These are phyloP conservation scores for Mesorhabditis sp. DNA, from an alignment of 2,888 invertebrate genomes.

Conservation along the genomic window DNA sequence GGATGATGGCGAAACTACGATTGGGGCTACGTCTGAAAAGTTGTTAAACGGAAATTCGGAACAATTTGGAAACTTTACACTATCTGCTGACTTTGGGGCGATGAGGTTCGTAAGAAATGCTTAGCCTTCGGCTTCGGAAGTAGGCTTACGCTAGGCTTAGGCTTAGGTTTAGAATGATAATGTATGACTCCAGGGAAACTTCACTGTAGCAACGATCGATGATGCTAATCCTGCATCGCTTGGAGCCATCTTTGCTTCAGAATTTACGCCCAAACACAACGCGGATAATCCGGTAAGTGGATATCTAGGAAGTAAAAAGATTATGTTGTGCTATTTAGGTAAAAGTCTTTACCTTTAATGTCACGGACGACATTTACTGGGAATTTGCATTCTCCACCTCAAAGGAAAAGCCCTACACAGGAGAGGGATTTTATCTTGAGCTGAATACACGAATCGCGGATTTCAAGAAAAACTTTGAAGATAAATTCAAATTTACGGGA, in stretches of 20 bases:
- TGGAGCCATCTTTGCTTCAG: no score
- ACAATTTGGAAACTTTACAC: background rate
- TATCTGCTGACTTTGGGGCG: background rate
- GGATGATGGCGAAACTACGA: background rate
- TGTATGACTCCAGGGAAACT: background rate
- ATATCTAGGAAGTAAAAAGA: background rate
- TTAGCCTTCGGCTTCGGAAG: background rate
- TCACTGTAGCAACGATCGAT: background rate
- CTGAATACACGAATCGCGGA: background rate
- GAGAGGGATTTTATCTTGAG: background rate
- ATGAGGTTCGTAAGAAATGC: background rate
- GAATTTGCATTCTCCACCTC: background rate
- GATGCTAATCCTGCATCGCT: background rate
- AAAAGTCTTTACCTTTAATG: background rate
- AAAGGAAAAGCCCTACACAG: background rate
- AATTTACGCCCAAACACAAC: no score
- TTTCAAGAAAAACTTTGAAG: background rate
- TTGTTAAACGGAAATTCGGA: conserved; percentile 1
- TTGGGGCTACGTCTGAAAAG: background rate
- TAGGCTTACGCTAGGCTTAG: background rate
- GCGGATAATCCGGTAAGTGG: no score
- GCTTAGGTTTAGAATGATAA: background rate
- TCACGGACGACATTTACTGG: background rate
- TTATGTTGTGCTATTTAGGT: background rate
- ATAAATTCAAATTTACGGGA: background rate